Percentiles rank a stretch among this genome's conserved stretches.
phyloP scores from a whole-genome alignment of 1,140 invertebrate genomes.

The Doryteuthis pealeii region DNA sequence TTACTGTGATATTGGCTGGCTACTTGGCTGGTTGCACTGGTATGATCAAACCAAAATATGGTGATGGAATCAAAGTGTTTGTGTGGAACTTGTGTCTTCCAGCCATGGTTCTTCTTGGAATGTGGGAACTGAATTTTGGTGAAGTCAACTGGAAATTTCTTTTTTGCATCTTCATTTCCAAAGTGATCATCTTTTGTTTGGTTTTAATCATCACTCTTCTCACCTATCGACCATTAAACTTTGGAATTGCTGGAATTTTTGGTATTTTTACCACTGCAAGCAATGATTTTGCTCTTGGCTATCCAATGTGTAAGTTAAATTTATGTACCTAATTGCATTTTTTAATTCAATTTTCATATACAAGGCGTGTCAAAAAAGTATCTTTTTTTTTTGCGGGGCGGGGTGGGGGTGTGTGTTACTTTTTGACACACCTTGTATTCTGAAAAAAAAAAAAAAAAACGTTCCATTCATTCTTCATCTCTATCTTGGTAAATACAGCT shows the following conservation, averaged over 20 bases:
- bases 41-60: slow-evolving; percentile 76
- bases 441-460: too few species aligned
- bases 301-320: slow-evolving; percentile 83
- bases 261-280: slow-evolving; percentile 95
- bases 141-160: slow-evolving; percentile 86
- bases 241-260: slow-evolving; percentile 84
- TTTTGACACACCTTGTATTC: too few species aligned
- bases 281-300: slow-evolving; percentile 97
- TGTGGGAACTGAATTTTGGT: slow-evolving; percentile 82
- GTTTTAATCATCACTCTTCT: slow-evolving; percentile 81
- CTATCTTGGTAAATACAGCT: too few species aligned
- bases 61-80: slow-evolving; percentile 90
- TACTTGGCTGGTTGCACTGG: slow-evolving; percentile 86
- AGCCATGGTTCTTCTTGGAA: slow-evolving; percentile 85
- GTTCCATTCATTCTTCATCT: too few species aligned
- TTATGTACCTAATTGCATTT: not conserved
- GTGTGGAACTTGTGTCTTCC: slow-evolving; percentile 91
- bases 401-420: too few species aligned
- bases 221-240: slow-evolving; percentile 73
- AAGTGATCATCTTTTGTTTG: slow-evolving; percentile 80
- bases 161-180: slow-evolving; percentile 80
- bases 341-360: too few species aligned
- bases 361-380: too few species aligned
- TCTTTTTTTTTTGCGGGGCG: too few species aligned
- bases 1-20: slow-evolving; percentile 86